Base-by-base conservation (phyloP, 2,113 vertebrate species). In the Brachirus orientalis region DNA sequence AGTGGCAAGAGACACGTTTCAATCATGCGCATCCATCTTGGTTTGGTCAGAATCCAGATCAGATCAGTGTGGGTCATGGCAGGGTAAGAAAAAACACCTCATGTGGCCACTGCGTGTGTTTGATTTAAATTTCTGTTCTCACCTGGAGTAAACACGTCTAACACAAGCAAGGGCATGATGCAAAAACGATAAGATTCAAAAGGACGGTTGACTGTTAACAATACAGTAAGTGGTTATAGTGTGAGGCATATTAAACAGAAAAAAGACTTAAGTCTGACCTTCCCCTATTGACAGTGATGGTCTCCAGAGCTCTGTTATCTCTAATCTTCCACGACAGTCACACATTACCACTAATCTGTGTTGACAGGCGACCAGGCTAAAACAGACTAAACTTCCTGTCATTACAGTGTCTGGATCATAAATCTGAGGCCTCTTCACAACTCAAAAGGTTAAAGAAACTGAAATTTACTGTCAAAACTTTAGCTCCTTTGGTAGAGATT, bases 381-480 rank as follows among this genome's bases (percentile, higher is more conserved):
- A 83, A 80, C 73, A 91, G 79, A 86, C 85, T 86, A 87, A 87
- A 91, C 88, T 87, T 88, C 86, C 86, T 79, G 78, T 64, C 83
- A 75, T 67, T 67, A 72, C 65, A 51, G 77, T 28, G 65, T 76
- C 67, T 85, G 78, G 64, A 76, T 64, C 62, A 45, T 56, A 62
- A 57, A 50, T 41, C 45, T 6, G 19, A 63, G 37, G 19, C 53
- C 56, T 35, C 33, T 48, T 61, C 48, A 45, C 38, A 6, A 78
- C 56, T 75, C 12, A 48, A 17, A 45, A 69, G 61, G 53, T 66
- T 58, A 16, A 10, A 75, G 36, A 68, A 67, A 7, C 13, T 22
- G 8, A 72, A 77, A 71, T 28, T 3, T 28, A 28, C 4, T 48
- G 35, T 47, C 44, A 59, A 12, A 69, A 68, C 12, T 41, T 68